Evolutionary conservation across 2,888 invertebrate species (phyloP).

Genomic region (Electrophaes corylata): DNA sequence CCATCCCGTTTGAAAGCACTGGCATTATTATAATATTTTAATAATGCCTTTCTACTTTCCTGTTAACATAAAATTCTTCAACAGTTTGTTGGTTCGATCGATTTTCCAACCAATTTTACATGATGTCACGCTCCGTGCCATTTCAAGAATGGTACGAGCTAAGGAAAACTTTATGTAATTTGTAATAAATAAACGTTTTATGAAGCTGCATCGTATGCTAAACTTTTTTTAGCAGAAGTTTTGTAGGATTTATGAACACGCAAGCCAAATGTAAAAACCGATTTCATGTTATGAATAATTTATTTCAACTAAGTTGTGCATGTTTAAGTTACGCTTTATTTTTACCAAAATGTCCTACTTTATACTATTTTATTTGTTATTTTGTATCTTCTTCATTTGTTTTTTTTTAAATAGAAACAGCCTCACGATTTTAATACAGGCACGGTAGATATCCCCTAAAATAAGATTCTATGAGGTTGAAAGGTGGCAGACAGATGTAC

Average conservation of each 20-base stretch:
- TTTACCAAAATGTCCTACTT: no score
- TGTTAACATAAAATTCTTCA: not conserved
- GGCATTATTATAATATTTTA: no score
- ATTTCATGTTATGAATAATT: conserved; percentile 15
- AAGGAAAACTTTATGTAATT: conserved; percentile 8
- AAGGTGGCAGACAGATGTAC: no score
- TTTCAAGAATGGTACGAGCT: conserved; percentile 13
- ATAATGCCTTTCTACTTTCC: no score
- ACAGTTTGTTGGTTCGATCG: conserved; percentile 11
- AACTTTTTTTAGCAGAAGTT: conserved; percentile 10
- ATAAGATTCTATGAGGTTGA: no score
- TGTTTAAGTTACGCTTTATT: no score
- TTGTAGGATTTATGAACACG: conserved; percentile 19
- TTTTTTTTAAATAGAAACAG: no score
- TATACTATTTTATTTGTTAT: no score
- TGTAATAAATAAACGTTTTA: conserved; percentile 14
- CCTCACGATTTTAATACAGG: no score
- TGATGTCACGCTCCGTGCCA: conserved; percentile 21
- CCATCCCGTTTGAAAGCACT: no score
- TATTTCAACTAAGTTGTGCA: not conserved
- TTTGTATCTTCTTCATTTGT: no score
- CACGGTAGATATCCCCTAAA: no score
- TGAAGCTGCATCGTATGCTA: conserved; percentile 5
- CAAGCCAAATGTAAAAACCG: conserved; percentile 9
- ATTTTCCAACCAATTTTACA: conserved; percentile 11